Evolutionary conservation across 2,888 invertebrate species (phyloP).

Genomic region (Amblyjoppa proteus): DNA sequence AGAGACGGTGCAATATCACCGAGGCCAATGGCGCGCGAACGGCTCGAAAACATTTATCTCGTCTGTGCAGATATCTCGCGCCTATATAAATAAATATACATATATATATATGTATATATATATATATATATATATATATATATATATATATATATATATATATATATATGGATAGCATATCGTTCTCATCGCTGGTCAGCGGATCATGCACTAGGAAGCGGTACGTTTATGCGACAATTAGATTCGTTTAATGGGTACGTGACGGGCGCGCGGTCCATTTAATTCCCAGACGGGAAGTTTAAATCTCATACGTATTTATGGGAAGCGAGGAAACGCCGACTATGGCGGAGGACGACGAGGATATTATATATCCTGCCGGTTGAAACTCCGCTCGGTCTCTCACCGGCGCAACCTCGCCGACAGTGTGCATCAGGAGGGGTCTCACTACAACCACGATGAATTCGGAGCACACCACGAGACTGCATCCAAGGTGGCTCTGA

Average conservation of each 20-base stretch:
- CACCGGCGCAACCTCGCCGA: slow-evolving; percentile 2
- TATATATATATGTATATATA: neutral
- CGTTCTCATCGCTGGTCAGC: slow-evolving; percentile 11
- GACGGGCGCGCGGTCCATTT: slow-evolving; percentile 19
- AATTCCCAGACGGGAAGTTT: slow-evolving; percentile 50
- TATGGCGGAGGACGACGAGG: neutral
- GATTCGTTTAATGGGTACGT: slow-evolving; percentile 47
- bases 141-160: no score
- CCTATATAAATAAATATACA: neutral
- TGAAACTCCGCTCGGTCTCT: slow-evolving; percentile 18
- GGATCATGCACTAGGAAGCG: slow-evolving; percentile 2
- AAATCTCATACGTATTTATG: slow-evolving; percentile 45
- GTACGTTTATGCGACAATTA: slow-evolving; percentile 40
- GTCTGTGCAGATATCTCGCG: neutral
- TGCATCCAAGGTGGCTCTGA: slow-evolving; percentile 39
- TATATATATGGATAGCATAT: neutral
- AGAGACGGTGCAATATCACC: slow-evolving; percentile 19
- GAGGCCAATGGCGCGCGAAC: slow-evolving; percentile 2
- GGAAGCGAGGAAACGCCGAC: neutral
- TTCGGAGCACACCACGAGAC: neutral
- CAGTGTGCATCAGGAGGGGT: neutral
- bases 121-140: neutral
- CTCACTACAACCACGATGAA: slow-evolving; percentile 7
- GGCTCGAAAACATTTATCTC: slow-evolving; percentile 27
- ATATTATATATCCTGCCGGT: neutral